phyloP scores from a whole-genome alignment of 2,797 vertebrate genomes.

The Petrocephalus schoutedeni region DNA sequence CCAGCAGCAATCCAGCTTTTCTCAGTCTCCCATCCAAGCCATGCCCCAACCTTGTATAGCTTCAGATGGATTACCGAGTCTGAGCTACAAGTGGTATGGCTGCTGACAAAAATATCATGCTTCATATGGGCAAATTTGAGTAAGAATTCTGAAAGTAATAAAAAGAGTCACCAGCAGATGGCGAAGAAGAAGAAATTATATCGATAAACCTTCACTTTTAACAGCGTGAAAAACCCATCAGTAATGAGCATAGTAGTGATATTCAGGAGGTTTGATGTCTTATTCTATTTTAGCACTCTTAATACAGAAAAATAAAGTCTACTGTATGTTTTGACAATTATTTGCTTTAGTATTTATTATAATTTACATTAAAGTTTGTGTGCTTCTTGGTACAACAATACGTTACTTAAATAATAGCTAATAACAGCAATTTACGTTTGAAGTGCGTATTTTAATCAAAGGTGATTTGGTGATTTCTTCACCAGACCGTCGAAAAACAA shows the following conservation, averaged over 20 bases:
- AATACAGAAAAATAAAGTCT: not conserved
- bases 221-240: not conserved
- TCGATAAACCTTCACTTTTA: not conserved
- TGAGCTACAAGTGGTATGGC: not conserved
- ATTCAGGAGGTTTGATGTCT: not conserved
- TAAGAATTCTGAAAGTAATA: not conserved
- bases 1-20: not conserved
- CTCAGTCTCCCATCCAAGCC: not conserved
- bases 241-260: not conserved
- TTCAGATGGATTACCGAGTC: not conserved
- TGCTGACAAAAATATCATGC: not conserved
- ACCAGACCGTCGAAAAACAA: not conserved
- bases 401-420: not conserved
- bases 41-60: not conserved
- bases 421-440: not conserved
- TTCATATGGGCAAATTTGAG: not conserved
- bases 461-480: not conserved
- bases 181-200: not conserved
- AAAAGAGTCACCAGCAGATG: not conserved
- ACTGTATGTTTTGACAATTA: not conserved
- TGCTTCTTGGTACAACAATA: not conserved
- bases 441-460: not conserved
- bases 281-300: not conserved
- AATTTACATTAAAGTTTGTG: not conserved
- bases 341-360: not conserved